These are phyloP conservation scores for Bufo bufo DNA, from an alignment of 2,113 vertebrate genomes.

Conservation along the genomic window DNA sequence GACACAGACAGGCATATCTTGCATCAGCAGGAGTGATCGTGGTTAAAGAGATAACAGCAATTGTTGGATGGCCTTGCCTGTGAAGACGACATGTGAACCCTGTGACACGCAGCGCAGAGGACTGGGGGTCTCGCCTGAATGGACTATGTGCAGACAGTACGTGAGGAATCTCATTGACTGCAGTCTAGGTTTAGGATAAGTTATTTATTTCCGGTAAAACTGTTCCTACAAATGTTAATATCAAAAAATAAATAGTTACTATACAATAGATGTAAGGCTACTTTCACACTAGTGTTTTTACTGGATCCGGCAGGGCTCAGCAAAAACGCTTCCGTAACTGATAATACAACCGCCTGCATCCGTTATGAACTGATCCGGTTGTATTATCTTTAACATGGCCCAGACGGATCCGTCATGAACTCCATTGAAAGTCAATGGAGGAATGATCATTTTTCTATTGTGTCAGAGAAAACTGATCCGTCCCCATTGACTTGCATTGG, in stretches of 20 bases:
- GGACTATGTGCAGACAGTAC: background rate
- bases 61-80: background rate
- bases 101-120: background rate
- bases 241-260: constrained; percentile 1
- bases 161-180: background rate
- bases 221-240: background rate
- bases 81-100: background rate
- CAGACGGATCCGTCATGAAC: too few species aligned
- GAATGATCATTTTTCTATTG: too few species aligned
- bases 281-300: too few species aligned
- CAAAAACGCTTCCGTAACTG: too few species aligned
- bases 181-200: background rate
- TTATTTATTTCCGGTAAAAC: constrained; percentile 10
- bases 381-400: too few species aligned
- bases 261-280: background rate
- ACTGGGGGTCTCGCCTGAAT: background rate
- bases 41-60: background rate
- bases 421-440: too few species aligned
- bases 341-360: too few species aligned
- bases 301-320: too few species aligned
- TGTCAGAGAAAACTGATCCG: too few species aligned
- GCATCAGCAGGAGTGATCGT: background rate
- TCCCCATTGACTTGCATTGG: too few species aligned
- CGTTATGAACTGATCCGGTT: too few species aligned
- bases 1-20: background rate